phyloP scores from a whole-genome alignment of 2,797 vertebrate genomes.

The Saguinus oedipus region DNA sequence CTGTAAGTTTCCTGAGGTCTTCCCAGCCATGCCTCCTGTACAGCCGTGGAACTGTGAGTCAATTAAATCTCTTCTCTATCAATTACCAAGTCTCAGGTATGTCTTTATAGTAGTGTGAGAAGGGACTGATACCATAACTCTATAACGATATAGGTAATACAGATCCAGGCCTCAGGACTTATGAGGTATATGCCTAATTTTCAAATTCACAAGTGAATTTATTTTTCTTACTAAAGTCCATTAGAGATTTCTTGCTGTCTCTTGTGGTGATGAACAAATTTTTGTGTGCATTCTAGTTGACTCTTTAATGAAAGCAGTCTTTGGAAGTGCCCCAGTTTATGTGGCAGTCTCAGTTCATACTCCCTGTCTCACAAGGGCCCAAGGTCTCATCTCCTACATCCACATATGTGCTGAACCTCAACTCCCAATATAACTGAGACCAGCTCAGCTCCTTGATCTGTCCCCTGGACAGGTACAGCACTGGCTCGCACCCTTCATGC shows the following conservation, averaged over 20 bases:
- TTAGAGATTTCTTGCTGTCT: not conserved
- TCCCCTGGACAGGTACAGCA: not conserved
- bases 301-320: not conserved
- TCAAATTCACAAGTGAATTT: not conserved
- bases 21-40: not conserved
- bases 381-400: not conserved
- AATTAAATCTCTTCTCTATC: not conserved
- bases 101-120: not conserved
- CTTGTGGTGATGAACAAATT: not conserved
- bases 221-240: not conserved
- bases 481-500: not conserved
- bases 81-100: not conserved
- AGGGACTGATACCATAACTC: not conserved
- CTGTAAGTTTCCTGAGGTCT: not conserved
- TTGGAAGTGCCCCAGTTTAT: not conserved
- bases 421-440: not conserved
- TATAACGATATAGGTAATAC: rapidly evolving
- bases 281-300: not conserved
- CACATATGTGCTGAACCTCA: not conserved
- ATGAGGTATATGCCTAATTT: not conserved
- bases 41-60: not conserved
- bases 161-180: not conserved
- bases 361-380: not conserved
- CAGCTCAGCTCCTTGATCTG: not conserved
- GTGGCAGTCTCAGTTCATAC: not conserved